Conservation (phyloP, 2,888 invertebrate genomes). For the Cephalotes varians region DNA sequence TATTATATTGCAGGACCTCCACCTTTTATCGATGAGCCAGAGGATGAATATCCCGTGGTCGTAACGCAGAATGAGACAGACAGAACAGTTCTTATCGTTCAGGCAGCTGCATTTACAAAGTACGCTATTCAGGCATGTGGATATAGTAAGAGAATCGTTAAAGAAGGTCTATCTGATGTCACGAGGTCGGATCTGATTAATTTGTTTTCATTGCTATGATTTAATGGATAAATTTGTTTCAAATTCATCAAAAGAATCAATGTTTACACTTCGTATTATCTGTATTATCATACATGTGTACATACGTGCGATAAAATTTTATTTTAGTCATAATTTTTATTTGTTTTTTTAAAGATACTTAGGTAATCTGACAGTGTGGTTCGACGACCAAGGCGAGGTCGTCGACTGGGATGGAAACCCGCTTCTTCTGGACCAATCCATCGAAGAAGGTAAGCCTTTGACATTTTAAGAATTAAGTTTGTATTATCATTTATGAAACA, state of each 20-base stretch:
- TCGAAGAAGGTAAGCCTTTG: slow-evolving; percentile 88
- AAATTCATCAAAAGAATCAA: neutral
- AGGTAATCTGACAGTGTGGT: slow-evolving; percentile 91
- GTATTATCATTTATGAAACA: neutral
- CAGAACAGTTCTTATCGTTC: slow-evolving; percentile 89
- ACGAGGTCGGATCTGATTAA: neutral
- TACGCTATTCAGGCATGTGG: slow-evolving; percentile 56
- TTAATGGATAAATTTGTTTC: neutral
- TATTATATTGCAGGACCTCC: slow-evolving; percentile 72
- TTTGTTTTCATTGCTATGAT: neutral
- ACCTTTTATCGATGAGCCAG: slow-evolving; percentile 82
- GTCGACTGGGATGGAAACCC: slow-evolving; percentile 91
- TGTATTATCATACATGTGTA: too few relatives aligned
- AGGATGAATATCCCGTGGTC: slow-evolving; percentile 91
- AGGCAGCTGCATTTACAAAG: slow-evolving; percentile 91
- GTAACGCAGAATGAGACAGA: slow-evolving; percentile 87
- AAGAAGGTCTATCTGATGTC: slow-evolving; percentile 38
- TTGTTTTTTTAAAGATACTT: slow-evolving; percentile 88
- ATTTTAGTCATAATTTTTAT: slow-evolving; percentile 2
- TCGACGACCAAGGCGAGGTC: slow-evolving; percentile 90
- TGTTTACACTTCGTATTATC: neutral
- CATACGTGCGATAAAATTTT: neutral
- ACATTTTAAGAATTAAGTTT: neutral
- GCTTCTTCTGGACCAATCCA: slow-evolving; percentile 88
- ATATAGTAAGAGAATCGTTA: slow-evolving; percentile 12